Evolutionary conservation across 2,888 invertebrate genomes (phyloP).

Genomic region (Cheilosia vulpina): DNA sequence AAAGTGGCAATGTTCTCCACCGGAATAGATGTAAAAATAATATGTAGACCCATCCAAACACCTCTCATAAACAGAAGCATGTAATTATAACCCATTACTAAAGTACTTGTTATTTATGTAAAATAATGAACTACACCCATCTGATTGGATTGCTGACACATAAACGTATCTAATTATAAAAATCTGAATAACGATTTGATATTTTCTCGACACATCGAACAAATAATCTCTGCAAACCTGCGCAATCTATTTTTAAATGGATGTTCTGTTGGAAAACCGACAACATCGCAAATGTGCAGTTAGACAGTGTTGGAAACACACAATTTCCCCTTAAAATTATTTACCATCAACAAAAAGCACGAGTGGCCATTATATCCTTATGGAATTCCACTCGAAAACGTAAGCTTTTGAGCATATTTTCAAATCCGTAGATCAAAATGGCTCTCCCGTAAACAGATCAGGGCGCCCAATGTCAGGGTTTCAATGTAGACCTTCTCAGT

Average conservation of each 20-base stretch:
- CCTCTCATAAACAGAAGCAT: not conserved
- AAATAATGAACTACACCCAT: slow-evolving; percentile 25
- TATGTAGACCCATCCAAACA: no score
- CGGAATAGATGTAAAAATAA: no score
- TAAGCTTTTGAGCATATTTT: slow-evolving; percentile 12
- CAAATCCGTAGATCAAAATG: not conserved
- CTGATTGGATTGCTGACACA: slow-evolving; percentile 40
- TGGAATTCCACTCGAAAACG: slow-evolving; percentile 23
- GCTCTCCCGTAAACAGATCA: slow-evolving; percentile 11
- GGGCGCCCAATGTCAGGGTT: slow-evolving; percentile 58
- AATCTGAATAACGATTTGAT: slow-evolving; percentile 45
- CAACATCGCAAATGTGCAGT: slow-evolving; percentile 56
- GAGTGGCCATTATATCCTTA: slow-evolving; percentile 11
- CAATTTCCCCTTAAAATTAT: slow-evolving; percentile 13
- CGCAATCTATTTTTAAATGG: slow-evolving; percentile 43
- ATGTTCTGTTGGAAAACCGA: slow-evolving; percentile 25
- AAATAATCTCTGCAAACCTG: slow-evolving; percentile 53
- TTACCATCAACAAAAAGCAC: not conserved
- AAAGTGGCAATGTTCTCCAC: no score
- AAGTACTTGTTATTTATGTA: slow-evolving; percentile 19
- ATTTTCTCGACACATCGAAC: slow-evolving; percentile 40
- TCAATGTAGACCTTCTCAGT: slow-evolving; percentile 13
- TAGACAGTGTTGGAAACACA: not conserved
- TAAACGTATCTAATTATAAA: slow-evolving; percentile 51
- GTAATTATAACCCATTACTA: slow-evolving; percentile 30